A percentile compares a stretch with the other conserved stretches of the same genome.
Conservation (phyloP, 2,113 vertebrate genomes). For the Carassius gibelio region DNA sequence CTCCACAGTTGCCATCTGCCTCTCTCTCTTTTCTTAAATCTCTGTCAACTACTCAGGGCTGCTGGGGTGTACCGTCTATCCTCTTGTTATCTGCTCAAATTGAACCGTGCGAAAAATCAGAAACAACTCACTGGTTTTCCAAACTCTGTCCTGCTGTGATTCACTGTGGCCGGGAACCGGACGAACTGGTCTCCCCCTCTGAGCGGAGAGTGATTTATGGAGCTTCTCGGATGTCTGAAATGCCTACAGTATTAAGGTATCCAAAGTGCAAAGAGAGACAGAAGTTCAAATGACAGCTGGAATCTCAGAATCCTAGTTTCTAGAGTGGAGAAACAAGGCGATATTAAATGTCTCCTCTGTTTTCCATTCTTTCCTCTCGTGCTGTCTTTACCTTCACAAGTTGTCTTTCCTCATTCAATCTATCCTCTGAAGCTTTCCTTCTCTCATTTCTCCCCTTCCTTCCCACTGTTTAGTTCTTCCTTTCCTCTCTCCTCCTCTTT, state of each 20-base stretch:
- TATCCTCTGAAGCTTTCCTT: constrained; percentile 12
- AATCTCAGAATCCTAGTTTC: neutral
- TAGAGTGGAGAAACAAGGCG: neutral
- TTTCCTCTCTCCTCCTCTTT: neutral
- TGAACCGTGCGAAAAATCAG: neutral
- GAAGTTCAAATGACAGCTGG: neutral
- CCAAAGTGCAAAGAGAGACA: neutral
- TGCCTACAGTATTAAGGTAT: neutral
- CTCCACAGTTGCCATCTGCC: constrained; percentile 7
- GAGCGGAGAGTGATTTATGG: constrained; percentile 37
- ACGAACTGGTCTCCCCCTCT: neutral
- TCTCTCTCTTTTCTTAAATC: constrained; percentile 5
- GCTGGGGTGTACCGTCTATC: neutral
- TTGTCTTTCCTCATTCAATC: neutral
- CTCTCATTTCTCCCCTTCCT: neutral
- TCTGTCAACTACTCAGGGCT: neutral
- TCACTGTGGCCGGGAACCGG: neutral
- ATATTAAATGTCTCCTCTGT: constrained; percentile 30
- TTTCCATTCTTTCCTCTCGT: neutral
- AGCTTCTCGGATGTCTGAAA: constrained; percentile 5
- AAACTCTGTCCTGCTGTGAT: too few relatives aligned
- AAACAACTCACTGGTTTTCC: constrained; percentile 20
- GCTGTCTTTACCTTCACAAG: neutral
- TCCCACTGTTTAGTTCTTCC: neutral
- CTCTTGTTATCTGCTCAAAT: constrained; percentile 24